These are phyloP conservation scores for Psettodes erumei DNA, from an alignment of 2,113 vertebrate genomes.

Conservation along the genomic window DNA sequence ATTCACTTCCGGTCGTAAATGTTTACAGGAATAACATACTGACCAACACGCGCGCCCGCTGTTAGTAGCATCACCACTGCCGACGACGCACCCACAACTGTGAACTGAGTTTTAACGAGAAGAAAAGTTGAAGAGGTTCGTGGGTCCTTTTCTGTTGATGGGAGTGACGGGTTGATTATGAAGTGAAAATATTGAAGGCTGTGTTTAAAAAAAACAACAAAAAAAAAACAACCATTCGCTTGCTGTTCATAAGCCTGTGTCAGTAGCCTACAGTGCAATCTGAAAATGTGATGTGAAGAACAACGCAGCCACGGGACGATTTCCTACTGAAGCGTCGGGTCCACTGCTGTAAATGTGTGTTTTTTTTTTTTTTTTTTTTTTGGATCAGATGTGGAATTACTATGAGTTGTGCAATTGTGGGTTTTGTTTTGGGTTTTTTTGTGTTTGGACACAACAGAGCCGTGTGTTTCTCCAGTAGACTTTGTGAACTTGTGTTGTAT, in stretches of 20 bases:
- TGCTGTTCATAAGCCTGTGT: conserved; percentile 71
- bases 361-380: no score
- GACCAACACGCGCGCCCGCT: conserved; percentile 69
- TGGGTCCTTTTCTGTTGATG: conserved; percentile 12
- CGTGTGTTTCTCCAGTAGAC: conserved; percentile 46
- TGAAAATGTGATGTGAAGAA: conserved; percentile 67
- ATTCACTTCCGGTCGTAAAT: conserved; percentile 79
- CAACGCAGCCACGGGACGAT: conserved; percentile 32
- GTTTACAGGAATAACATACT: conserved; percentile 78
- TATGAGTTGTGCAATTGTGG: conserved; percentile 71
- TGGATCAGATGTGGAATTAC: conserved; percentile 47
- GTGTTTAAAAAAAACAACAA: no score
- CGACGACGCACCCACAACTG: conserved; percentile 60
- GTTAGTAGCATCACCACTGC: conserved; percentile 66
- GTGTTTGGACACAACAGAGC: conserved; percentile 8
- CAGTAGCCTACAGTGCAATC: conserved; percentile 53
- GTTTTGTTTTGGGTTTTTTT: conserved; percentile 53
- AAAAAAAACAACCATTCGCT: conserved; percentile 62
- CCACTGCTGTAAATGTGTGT: conserved; percentile 66
- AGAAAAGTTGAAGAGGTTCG: conserved; percentile 9
- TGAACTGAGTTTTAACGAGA: conserved; percentile 31
- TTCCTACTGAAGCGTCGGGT: conserved; percentile 57
- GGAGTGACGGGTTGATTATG: conserved; percentile 17
- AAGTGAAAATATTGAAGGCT: conserved; percentile 34
- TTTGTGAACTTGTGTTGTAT: conserved; percentile 51